These are phyloP conservation scores for Panagrolaimus sp. DNA, from an alignment of 1,140 invertebrate genomes.

Conservation along the genomic window DNA sequence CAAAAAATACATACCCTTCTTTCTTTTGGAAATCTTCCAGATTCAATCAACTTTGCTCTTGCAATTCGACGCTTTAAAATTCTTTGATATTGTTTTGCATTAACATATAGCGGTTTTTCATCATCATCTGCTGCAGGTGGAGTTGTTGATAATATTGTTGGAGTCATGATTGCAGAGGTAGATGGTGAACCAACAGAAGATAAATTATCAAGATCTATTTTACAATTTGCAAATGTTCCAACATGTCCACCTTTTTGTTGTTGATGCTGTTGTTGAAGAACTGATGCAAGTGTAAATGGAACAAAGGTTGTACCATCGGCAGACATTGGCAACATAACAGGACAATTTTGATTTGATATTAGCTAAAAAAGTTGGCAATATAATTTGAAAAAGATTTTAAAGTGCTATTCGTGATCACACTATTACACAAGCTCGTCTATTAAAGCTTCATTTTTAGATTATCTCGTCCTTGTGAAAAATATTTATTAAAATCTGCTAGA, in stretches of 20 bases:
- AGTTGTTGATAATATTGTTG: neutral
- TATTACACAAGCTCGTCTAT: too few relatives aligned
- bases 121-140: neutral
- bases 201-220: neutral
- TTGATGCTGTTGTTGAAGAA: neutral
- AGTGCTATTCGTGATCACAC: too few relatives aligned
- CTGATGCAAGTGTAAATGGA: neutral
- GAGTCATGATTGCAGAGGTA: neutral
- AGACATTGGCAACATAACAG: too few relatives aligned
- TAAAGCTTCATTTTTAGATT: too few relatives aligned
- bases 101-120: slow-evolving; percentile 75
- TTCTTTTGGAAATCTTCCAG: slow-evolving; percentile 90
- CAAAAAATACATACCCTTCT: slow-evolving; percentile 63
- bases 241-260: neutral
- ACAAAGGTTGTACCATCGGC: slow-evolving; percentile 3
- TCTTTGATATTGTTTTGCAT: slow-evolving; percentile 89
- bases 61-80: slow-evolving; percentile 83
- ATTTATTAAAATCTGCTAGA: too few relatives aligned
- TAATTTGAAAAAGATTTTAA: too few relatives aligned
- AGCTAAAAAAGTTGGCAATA: too few relatives aligned
- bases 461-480: too few relatives aligned
- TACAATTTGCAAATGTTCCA: neutral
- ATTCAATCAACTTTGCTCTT: slow-evolving; percentile 79
- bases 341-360: too few relatives aligned
- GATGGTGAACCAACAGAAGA: neutral